Base-by-base conservation (phyloP, 2,113 vertebrate genomes). In the Hemiprocne comata region DNA sequence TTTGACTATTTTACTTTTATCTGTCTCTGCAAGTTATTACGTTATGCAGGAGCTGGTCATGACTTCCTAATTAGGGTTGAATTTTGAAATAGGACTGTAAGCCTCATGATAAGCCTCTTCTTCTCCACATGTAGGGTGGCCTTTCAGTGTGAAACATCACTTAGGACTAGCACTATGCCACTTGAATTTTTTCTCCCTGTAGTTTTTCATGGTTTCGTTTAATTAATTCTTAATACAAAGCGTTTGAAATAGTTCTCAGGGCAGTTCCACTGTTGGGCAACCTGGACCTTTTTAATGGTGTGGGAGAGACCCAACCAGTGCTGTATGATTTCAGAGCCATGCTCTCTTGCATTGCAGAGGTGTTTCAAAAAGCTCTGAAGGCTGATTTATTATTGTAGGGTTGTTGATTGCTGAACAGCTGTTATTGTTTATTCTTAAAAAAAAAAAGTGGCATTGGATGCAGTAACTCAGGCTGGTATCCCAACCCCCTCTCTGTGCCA, bases 61-160 rank as follows among this genome's bases (percentile, higher is more conserved):
- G 89, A 67, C 84, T 94, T 81, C 90, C 62, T 90, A 87, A 44
- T 87, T 71, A 87, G 72, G 76, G 44, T 1, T 90, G 84, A 61
- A 44, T 84, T 89, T 77, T 58, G 76, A 46, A 74, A 29, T 0
- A 62, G 85, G 72, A 18, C 69, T 70, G 38, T n/a, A 17, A 81
- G 53, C 34, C 66, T 71, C 70, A 8, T 10, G 34, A 46, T 85
- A 58, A 87, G 18, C 33, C 78, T 67, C 65, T 64, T 91, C 65
- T 66, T 86, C 48, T 85, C 42, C 85, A 55, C 53, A 6, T 34
- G 71, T n/a, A 64, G 66, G n/a, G 65, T 81, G 91, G 89, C 55
- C 76, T 93, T 74, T 55, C 61, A n/a, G 2, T 62, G 33, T 28
- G 57, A 87, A 91, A 17, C 31, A 51, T 78, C 85, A 55, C 16